Evolutionary conservation across 1,140 invertebrate genomes (phyloP), one percentile per base, ranked within the genome.

Genomic region (Zaprionus davidi): DNA sequence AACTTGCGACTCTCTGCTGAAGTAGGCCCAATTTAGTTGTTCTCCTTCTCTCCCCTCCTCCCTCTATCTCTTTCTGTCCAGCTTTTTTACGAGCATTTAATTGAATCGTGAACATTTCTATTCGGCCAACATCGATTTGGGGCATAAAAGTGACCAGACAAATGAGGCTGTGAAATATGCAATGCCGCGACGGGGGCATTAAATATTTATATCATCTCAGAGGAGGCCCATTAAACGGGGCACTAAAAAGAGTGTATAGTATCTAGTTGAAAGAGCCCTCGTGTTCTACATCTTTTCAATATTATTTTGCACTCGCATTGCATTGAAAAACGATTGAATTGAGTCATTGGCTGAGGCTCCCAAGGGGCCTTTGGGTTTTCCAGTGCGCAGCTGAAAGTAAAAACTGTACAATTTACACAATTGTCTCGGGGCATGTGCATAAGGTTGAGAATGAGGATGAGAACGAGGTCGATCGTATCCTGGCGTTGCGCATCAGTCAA

Each of bases 321-420:
- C 20, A 4, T 49, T 3, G 11, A 9, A 49, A 58, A 69, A 46
- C 46, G 20, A 57, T 46, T 41, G 28, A 76, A 86, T 83, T 88
- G 83, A 87, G 78, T 83, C 71, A 76, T 68, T 60, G 31, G 36
- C 17, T 15, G 60, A 24, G 41, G 64, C 56, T 77, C 41, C 55
- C 71, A 26, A 22, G 41, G 67, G 64, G 22, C 20, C 17, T 55
- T 55, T 5, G 17, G 4, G 59, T 3, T 22, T 1, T n/a, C 34
- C 49, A 11, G 24, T 51, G 55, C n/a, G 22, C 22, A 88, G 85
- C 85, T 88, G 85, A 85, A 88, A 85, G 81, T 85, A 76, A 90
- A 66, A 82, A 88, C 86, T 90, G 85, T 90, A 88, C 84, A 84
- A 88, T 81, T 81, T 90, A 85, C 85, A 88, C 84, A 84, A 88